These are phyloP conservation scores for Neotoxoptera formosana DNA, from an alignment of 1,140 invertebrate species.

Conservation along the genomic window DNA sequence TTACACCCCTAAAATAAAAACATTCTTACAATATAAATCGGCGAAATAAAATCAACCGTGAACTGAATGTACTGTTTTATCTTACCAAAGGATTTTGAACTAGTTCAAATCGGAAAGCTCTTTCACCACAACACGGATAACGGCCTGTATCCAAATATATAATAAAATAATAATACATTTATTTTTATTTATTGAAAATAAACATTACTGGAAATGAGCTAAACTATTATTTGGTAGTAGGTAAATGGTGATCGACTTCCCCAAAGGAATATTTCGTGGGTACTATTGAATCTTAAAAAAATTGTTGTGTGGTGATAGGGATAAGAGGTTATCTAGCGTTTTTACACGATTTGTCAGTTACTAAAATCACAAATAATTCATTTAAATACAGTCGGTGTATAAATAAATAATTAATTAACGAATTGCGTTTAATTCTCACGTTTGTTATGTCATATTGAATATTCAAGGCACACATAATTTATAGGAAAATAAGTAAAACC, in stretches of 20 bases:
- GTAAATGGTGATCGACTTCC: not conserved
- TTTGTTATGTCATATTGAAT: not conserved
- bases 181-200: not conserved
- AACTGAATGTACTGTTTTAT: not conserved
- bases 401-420: not conserved
- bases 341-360: not conserved
- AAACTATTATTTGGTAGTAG: not conserved
- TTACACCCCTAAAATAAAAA: constrained; percentile 15
- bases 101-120: constrained; percentile 46
- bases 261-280: not conserved
- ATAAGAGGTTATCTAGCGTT: not conserved
- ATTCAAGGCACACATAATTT: not conserved
- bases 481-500: not conserved
- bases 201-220: not conserved
- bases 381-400: not conserved
- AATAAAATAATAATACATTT: not conserved
- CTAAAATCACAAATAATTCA: not conserved
- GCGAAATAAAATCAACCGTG: not conserved
- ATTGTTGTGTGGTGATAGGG: no score
- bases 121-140: constrained; percentile 53
- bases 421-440: not conserved
- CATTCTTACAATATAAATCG: not conserved
- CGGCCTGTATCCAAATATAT: constrained; percentile 41
- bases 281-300: not conserved
- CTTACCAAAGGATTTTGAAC: constrained; percentile 50